Evolutionary conservation across 2,113 vertebrate genomes (phyloP), one percentile per base, ranked within the genome.

Genomic region (Piprites chloris): DNA sequence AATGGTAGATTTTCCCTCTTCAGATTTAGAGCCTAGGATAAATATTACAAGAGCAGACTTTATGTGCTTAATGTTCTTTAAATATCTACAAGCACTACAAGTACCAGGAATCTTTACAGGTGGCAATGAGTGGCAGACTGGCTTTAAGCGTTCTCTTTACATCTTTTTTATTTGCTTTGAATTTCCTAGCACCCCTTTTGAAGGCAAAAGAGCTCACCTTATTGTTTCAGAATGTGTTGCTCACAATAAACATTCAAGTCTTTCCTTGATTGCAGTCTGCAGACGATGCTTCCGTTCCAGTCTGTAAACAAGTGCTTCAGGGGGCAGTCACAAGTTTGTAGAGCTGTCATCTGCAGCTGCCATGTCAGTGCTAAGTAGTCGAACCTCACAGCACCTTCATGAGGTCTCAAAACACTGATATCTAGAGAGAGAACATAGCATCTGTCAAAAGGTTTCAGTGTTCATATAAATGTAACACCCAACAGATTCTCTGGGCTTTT

Each of bases 291-390:
- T 87, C 52, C 0, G 0, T 93, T 94, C 88, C 47, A 68, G 55
- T 75, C 65, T 86, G 53, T 95, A 85, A 94, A 94, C 80, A 94
- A 82, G 49, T 41, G 21, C 80, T 92, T 89, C 77, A 90, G 65
- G 62, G 44, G 71, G n/a, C 73, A 81, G 65, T 89, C 61, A 61
- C 68, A 94, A 78, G 80, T 92, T 67, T 72, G 83, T 55, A 72
- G 86, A 90, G 69, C 92, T 94, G 88, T 93, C 80, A 86, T 86
- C 75, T 74, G 42, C 83, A 79, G 82, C 74, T 95, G 68, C 66
- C 26, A 6, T 59, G 28, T 78, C 85, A 73, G 65, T 90, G 81
- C 44, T 81, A 90, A 92, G 50, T 66, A 90, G 82, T 78, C 69
- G 79, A 87, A 90, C 56, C 49, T 81, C 89, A 56, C 46, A 87